Percentiles rank a stretch among this genome's conserved stretches.
These are phyloP conservation scores for Plemyria rubiginata DNA, from an alignment of 2,888 invertebrate species.

Conservation along the genomic window DNA sequence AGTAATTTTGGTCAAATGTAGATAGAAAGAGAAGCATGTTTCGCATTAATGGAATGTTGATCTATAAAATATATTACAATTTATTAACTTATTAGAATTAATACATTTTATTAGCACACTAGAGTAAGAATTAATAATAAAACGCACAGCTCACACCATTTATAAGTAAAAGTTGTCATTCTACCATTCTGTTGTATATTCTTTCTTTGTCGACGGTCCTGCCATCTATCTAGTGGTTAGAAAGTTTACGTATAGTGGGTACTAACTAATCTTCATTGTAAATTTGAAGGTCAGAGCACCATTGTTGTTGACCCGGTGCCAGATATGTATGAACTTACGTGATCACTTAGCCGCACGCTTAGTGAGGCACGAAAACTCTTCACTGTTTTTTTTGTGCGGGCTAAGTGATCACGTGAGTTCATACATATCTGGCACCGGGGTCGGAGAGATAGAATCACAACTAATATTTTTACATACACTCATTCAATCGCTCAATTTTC, in stretches of 20 bases:
- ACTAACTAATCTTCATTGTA: background rate
- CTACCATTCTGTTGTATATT: conserved; percentile 29
- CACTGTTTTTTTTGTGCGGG: too few relatives aligned
- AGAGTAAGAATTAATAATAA: conserved; percentile 78
- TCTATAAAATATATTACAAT: conserved; percentile 81
- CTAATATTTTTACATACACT: conserved; percentile 51
- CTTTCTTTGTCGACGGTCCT: conserved; percentile 45
- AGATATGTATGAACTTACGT: too few relatives aligned
- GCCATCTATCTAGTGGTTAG: conserved; percentile 48
- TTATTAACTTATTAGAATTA: conserved; percentile 76
- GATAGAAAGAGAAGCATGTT: conserved; percentile 71
- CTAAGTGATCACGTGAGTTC: too few relatives aligned
- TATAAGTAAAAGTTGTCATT: conserved; percentile 69
- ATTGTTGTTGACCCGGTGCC: too few relatives aligned
- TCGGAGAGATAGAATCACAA: conserved; percentile 51
- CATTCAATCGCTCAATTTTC: conserved; percentile 50
- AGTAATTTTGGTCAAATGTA: conserved; percentile 36
- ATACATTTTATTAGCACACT: conserved; percentile 84
- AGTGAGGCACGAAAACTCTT: too few relatives aligned
- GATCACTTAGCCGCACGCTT: too few relatives aligned
- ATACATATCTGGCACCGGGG: too few relatives aligned
- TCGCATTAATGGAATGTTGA: conserved; percentile 80
- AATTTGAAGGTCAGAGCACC: too few relatives aligned
- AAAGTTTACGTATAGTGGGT: conserved; percentile 19
- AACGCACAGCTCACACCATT: conserved; percentile 65